These are phyloP conservation scores for Macrosoma leucophasiata DNA, from an alignment of 2,888 invertebrate genomes.

Conservation along the genomic window DNA sequence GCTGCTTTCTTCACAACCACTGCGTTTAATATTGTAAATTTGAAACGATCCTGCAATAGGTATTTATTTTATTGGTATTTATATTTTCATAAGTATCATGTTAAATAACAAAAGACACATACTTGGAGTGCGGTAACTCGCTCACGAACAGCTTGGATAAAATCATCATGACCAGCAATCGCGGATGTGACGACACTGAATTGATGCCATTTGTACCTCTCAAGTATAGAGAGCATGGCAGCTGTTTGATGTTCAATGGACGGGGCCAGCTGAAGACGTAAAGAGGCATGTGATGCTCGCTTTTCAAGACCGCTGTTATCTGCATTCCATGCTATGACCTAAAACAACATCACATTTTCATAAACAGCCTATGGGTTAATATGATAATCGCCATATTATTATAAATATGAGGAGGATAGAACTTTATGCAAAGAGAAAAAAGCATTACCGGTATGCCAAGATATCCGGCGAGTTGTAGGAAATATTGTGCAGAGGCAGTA, in stretches of 20 bases:
- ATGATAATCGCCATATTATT: no score
- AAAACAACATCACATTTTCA: constrained; percentile 16
- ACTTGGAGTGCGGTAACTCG: constrained; percentile 89
- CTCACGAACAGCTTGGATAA: constrained; percentile 94
- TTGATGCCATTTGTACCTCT: constrained; percentile 97
- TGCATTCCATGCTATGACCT: constrained; percentile 97
- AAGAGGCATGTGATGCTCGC: constrained; percentile 88
- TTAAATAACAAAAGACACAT: constrained; percentile 26
- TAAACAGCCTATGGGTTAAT: no score
- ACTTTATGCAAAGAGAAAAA: no score
- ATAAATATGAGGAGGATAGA: constrained; percentile 29
- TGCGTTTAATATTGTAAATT: constrained; percentile 90
- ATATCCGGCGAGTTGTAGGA: constrained; percentile 94
- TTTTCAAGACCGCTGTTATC: constrained; percentile 93
- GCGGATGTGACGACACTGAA: constrained; percentile 95
- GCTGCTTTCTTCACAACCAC: constrained; percentile 85
- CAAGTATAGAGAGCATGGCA: constrained; percentile 95
- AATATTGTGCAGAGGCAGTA: constrained; percentile 95
- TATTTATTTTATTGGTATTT: neutral
- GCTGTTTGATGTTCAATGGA: constrained; percentile 97
- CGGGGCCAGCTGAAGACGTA: constrained; percentile 95
- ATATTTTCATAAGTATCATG: neutral
- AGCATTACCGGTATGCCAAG: constrained; percentile 89
- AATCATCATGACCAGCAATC: constrained; percentile 96
- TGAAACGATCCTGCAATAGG: constrained; percentile 61